Evolutionary conservation across 2,113 vertebrate genomes (phyloP), one percentile per base, ranked within the genome.

Genomic region (Strix uralensis): DNA sequence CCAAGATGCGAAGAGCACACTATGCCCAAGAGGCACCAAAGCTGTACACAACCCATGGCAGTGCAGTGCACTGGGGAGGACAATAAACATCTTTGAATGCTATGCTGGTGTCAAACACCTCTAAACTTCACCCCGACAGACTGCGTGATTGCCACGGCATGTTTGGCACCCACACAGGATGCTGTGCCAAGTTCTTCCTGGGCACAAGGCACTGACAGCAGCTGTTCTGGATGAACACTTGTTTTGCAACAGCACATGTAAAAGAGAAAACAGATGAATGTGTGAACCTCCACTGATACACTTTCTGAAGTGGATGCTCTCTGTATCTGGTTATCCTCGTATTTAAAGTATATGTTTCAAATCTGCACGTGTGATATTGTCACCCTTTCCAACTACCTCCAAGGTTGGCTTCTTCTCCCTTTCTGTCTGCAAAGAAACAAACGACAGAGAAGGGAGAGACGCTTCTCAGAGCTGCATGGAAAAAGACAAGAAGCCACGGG

Each of bases 111-210:
- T 27, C 44, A 58, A 52, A 75, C 29, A 40, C 44, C 54, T 47
- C 58, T 71, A 40, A 66, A 46, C 55, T 63, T 49, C 42, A 36
- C 16, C n/a, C 32, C 12, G 20, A 75, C 2, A 1, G 49, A 55
- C 1, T 17, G 47, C 2, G 1, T 2, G 2, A 74, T 44, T 81
- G 47, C 25, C 49, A 15, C 1, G 29, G 29, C 46, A 7, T 3
- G 15, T 40, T 14, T 30, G 27, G 58, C 81, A 52, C 32, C 11
- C 40, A 15, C 3, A 9, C 46, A 15, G 38, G 10, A 38, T 2
- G 11, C 66, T 52, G 13, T 34, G 51, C 29, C 75, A 67, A 51
- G 34, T 5, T 61, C 5, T 67, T 36, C 32, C 54, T 47, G 34
- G 30, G 61, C 62, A 19, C n/a, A 75, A 61, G 81, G 71, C 42